These are phyloP conservation scores for Eupsittula cactorum DNA, from an alignment of 2,113 vertebrate species.

Conservation along the genomic window DNA sequence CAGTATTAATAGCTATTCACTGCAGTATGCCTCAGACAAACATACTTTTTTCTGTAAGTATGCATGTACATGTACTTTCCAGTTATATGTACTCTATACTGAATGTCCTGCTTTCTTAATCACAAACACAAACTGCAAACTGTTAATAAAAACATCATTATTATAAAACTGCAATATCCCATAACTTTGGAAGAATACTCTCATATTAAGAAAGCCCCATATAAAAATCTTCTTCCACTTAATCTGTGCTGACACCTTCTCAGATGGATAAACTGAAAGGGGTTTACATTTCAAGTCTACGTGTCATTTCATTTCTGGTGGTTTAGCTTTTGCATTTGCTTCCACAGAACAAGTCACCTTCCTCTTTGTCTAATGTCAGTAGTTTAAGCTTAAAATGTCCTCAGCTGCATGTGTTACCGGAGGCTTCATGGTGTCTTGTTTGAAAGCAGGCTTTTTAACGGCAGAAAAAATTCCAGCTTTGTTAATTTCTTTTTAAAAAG, in stretches of 20 bases:
- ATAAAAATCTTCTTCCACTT: background rate
- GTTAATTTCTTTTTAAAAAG: background rate
- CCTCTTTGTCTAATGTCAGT: background rate
- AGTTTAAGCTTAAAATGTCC: background rate
- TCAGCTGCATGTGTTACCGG: background rate
- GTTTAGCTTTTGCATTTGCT: constrained; percentile 21
- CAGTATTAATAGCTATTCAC: background rate
- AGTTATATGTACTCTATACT: background rate
- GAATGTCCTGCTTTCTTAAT: background rate
- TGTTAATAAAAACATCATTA: background rate
- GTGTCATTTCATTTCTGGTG: background rate
- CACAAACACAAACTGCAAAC: background rate
- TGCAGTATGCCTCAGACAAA: background rate
- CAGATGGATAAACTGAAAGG: background rate
- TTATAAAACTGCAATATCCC: background rate
- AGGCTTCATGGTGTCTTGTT: background rate
- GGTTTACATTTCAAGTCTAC: background rate
- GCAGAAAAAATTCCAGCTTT: background rate
- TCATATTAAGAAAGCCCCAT: background rate
- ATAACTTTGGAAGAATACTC: background rate
- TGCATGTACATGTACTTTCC: background rate
- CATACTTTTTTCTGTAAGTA: background rate
- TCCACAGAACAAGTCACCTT: background rate
- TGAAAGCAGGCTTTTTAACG: background rate
- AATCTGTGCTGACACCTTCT: background rate